Evolutionary conservation across 1,140 invertebrate genomes (phyloP), one percentile per base, ranked within the genome.

Genomic region (Hypsibius dujardini): DNA sequence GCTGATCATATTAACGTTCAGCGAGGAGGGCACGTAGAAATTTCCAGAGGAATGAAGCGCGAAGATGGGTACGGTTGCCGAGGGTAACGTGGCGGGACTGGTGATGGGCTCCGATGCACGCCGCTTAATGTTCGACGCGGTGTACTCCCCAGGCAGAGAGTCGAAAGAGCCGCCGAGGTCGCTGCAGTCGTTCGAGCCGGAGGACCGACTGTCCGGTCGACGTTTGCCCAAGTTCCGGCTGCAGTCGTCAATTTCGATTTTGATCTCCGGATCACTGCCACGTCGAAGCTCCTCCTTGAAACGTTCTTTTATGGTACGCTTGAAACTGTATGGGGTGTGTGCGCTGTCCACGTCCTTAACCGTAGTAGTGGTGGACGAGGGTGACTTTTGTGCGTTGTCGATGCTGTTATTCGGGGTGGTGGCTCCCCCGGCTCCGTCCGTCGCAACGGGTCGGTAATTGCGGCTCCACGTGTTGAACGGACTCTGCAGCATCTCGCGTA

Each of bases 41-140:
- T 88, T 86, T 28, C 91, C 90, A 79, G 86, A 84, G 45, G 88
- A 85, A 79, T 91, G 89, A 1, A 92, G 79, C 0, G 87, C 87
- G 77, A 91, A 91, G 45, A 89, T 87, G 1, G 89, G 88, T 1
- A 90, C 84, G 1, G 73, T 76, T 3, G 76, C 81, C 74, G 75
- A 80, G 71, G 46, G 71, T 45, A 46, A 14, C 7, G 42, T 3
- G 62, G 62, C 62, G 3, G 42, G 42, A 7, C 7, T 3, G n/a
- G 7, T n/a, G 50, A n/a, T 56, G 50, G 50, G n/a, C 7, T 3
- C 42, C 12, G 62, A 67, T 3, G 62, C 62, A 12, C 62, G 62
- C 7, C 62, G 62, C 42, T 67, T 67, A 42, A 14, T 12, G 62
- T 3, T 42, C 12, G 62, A 3, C 3, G 7, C 62, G 7, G n/a